Evolutionary conservation across 2,113 vertebrate genomes (phyloP), one percentile per base, ranked within the genome.

Genomic region (Halichoeres trimaculatus): DNA sequence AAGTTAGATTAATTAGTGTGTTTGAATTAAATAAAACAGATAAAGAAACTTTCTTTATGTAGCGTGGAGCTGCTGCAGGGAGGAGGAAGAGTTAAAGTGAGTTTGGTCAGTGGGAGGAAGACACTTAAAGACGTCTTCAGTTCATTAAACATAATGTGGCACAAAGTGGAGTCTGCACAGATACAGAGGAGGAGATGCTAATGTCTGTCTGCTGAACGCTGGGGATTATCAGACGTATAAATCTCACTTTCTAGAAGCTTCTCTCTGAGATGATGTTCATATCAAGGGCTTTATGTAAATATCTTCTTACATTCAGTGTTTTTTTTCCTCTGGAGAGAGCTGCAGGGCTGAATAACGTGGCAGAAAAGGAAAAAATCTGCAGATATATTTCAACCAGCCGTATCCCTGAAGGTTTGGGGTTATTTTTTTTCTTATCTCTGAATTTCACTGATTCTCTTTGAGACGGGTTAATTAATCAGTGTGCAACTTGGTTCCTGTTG

Each of bases 1-100:
- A 59, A 43, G 45, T 57, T 61, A 26, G n/a, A 4, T 79, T 76
- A 70, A 84, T 84, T 81, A 83, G 58, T 58, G 48, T 48, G 45
- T 36, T 62, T n/a, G 64, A 81, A 76, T 79, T 63, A 59, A 78
- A 84, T 62, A 56, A 41, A 74, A 53, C 19, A 50, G 26, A 63
- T 76, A 24, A 24, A 40, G 30, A 11, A 11, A 26, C 20, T 11
- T 43, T 76, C n/a, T 62, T 58, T 20, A 41, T 41, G 50, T 4
- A 19, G 40, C 7, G 26, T 40, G 13, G 8, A 22, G 6, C 8
- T 24, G 8, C 36, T 41, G 45, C n/a, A 50, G 23, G 1, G 19
- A 61, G 23, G 38, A 43, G 57, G 45, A 17, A 51, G 5, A 17
- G 13, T 14, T 10, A 57, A 41, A 53, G 17, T 0, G 10, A 40